A percentile compares a stretch with the other conserved stretches of the same genome.
phyloP scores from a whole-genome alignment of 2,888 invertebrate species.

The Rhodophaea formosa region DNA sequence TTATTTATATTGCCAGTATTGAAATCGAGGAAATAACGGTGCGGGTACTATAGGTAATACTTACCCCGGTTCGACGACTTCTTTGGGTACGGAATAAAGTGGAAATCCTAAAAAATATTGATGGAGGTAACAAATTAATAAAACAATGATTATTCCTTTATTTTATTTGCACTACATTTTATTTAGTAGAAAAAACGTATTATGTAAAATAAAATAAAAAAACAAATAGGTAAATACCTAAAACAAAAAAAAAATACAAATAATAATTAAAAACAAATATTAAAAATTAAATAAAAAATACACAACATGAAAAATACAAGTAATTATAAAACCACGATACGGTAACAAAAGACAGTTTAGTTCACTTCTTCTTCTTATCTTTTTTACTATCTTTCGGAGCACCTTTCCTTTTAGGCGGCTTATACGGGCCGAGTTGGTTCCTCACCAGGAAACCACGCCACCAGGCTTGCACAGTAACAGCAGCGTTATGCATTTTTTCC shows the following conservation, averaged over 20 bases:
- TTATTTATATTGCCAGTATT: no score
- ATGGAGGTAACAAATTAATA: no score
- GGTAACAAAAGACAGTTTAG: no score
- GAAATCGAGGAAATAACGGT: no score
- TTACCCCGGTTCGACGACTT: no score
- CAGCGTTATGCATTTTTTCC: conserved; percentile 57
- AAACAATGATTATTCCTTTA: no score
- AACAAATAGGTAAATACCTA: background rate
- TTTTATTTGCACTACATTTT: no score
- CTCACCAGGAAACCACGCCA: conserved; percentile 71
- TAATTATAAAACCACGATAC: conserved; percentile 1
- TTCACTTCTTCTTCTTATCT: conserved; percentile 28
- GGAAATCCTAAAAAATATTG: no score
- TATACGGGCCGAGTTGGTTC: conserved; percentile 61
- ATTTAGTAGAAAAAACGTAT: no score
- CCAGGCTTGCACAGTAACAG: conserved; percentile 65
- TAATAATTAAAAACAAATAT: background rate
- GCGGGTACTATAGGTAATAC: no score
- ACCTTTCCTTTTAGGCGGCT: conserved; percentile 39
- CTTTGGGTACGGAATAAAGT: no score
- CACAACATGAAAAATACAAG: background rate
- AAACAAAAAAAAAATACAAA: background rate
- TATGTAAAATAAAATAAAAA: background rate
- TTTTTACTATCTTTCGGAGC: conserved; percentile 17
- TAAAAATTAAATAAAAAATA: no score